Evolutionary conservation across 2,113 vertebrate genomes (phyloP).

Genomic region (Sinosuthora webbiana): DNA sequence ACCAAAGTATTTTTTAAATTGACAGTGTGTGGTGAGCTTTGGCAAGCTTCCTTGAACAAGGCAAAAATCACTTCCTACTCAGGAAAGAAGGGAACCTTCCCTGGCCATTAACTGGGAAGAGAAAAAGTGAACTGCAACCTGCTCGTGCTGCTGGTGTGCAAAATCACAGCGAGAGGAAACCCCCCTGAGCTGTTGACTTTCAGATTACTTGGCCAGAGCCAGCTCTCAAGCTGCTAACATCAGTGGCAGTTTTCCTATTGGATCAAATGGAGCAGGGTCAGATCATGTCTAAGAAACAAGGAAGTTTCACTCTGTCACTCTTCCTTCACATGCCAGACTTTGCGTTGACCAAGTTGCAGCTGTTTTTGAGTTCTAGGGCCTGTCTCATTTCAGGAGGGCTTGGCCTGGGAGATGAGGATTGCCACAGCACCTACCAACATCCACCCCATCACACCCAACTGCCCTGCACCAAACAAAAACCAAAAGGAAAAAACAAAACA

Average conservation of each 20-base stretch:
- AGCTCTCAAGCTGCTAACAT: neutral
- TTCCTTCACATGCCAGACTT: neutral
- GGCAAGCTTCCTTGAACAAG: neutral
- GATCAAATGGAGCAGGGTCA: neutral
- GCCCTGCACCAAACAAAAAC: neutral
- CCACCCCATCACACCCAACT: neutral
- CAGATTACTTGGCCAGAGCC: neutral
- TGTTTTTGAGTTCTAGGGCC: neutral
- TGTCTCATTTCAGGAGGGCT: neutral
- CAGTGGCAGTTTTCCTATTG: conserved; percentile 4
- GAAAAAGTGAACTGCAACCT: conserved; percentile 32
- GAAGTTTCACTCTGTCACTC: neutral
- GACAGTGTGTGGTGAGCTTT: neutral
- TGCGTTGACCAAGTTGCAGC: neutral
- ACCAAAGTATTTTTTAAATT: neutral
- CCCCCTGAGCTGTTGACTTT: neutral
- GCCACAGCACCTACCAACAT: neutral
- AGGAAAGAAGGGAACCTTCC: conserved; percentile 16
- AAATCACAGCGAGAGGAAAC: neutral
- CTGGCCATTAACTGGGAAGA: neutral
- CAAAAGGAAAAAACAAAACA: neutral
- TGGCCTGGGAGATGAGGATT: neutral
- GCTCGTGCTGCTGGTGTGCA: neutral
- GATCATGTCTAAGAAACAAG: conserved; percentile 1
- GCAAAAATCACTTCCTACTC: neutral